Base-by-base conservation (phyloP, 1,140 invertebrate species). In the Nixonia krombeini region DNA sequence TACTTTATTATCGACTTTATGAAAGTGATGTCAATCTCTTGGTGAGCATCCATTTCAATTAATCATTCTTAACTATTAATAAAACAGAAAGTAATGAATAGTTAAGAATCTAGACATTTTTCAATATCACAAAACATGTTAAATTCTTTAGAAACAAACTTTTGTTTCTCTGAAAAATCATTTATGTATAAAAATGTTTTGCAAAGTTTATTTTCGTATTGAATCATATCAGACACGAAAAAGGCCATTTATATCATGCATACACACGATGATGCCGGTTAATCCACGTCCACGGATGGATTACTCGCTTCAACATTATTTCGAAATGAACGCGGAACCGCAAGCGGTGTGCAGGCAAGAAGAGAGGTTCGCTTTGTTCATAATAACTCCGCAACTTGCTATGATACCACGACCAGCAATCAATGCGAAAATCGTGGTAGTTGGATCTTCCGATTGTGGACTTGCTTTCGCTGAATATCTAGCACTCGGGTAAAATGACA, bases 401-500 rank as follows among this genome's bases (percentile, higher is more conserved):
- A 65, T 75, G 15, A 59, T 84, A 23, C 77, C 81, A 1, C 86
- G 83, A 55, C 70, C 83, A 0, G 77, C 83, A 26, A 78, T 90
- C n/a, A 90, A 90, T 52, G 76, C 85, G 5, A 88, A 88, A 57
- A 90, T 94, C 42, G 90, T 94, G 0, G 87, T 94, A 4, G 88
- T 93, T 0, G 92, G 92, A 0, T 90, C 90, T 8, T 92, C 92
- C 35, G 86, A 90, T 33, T 90, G 90, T 5, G 90, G 89, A 0
- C 76, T 93, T 1, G 81, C 90, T 2, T 91, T 93, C 72, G 45
- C 92, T 8, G 91, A 93, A 72, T 82, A 87, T 12, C 78, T 94
- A 2, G 76, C 91, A 28, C 87, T 89, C 64, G 88, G 88, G 88
- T 91, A 38, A 59, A 51, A 59, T n/a, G n/a, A n/a, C n/a, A n/a